phyloP scores from a whole-genome alignment of 2,888 invertebrate genomes.

The Nemotelus pantherinus region DNA sequence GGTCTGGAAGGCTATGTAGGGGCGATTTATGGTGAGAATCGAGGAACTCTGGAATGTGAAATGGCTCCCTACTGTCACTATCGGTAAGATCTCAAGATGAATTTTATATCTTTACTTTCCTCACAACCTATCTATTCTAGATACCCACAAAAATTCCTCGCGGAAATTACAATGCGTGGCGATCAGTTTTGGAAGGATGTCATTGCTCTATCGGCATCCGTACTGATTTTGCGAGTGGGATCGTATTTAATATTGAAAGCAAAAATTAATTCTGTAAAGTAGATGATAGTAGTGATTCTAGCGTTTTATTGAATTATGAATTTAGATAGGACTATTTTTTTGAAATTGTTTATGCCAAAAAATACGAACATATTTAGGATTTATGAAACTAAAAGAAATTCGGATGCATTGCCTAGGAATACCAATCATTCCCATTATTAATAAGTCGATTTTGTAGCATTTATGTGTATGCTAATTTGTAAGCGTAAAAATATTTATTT shows the following conservation, averaged over 20 bases:
- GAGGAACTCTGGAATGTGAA: slow-evolving; percentile 80
- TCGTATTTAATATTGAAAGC: slow-evolving; percentile 81
- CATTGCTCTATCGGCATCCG: slow-evolving; percentile 74
- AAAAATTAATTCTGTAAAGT: slow-evolving; percentile 71
- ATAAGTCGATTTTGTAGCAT: no score
- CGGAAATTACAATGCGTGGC: slow-evolving; percentile 81
- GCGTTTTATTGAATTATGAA: not conserved
- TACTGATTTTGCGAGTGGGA: slow-evolving; percentile 72
- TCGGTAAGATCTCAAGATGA: slow-evolving; percentile 64
- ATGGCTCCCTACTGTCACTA: slow-evolving; percentile 83
- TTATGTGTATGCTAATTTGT: no score
- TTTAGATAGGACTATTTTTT: no score
- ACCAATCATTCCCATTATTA: no score
- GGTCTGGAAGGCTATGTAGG: slow-evolving; percentile 87
- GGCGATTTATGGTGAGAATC: slow-evolving; percentile 83
- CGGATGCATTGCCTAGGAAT: no score
- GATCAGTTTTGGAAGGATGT: slow-evolving; percentile 88
- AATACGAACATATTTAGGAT: no score
- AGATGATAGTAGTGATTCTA: slow-evolving; percentile 45
- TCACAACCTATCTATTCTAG: slow-evolving; percentile 61
- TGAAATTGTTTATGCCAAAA: no score
- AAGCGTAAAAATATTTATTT: no score
- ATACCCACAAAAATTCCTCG: slow-evolving; percentile 81
- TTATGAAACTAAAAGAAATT: no score
- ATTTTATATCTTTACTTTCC: slow-evolving; percentile 46